Conservation (phyloP, 2,888 invertebrate species). For the Drosophila lutescens region DNA sequence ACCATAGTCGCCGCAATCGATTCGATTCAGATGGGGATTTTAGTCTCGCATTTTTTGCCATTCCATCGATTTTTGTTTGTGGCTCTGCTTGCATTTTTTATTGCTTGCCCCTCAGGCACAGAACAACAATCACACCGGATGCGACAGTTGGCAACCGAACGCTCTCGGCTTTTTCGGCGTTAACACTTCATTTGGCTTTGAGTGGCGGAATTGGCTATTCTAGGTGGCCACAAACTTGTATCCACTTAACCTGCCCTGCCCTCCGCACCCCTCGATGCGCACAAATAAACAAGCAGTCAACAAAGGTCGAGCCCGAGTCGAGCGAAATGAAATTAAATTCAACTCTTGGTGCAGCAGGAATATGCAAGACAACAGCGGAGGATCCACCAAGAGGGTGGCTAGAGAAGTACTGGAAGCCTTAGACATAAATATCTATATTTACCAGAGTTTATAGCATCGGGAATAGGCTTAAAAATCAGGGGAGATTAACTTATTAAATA, state of each 20-base stretch:
- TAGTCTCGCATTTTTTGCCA: slow-evolving; percentile 13
- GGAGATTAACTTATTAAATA: too few species aligned
- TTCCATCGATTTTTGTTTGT: slow-evolving; percentile 25
- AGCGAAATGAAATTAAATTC: slow-evolving; percentile 60
- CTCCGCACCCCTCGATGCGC: slow-evolving; percentile 2
- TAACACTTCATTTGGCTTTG: slow-evolving; percentile 64
- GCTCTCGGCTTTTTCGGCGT: slow-evolving; percentile 43
- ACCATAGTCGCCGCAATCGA: slow-evolving; percentile 5
- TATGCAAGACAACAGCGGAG: not conserved
- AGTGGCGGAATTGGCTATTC: slow-evolving; percentile 38
- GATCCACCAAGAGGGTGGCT: not conserved
- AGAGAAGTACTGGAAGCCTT: not conserved
- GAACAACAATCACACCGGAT: slow-evolving; percentile 43
- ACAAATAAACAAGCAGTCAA: slow-evolving; percentile 51
- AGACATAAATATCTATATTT: too few species aligned
- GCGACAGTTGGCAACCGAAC: slow-evolving; percentile 58
- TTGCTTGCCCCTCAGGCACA: not conserved
- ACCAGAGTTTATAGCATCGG: too few species aligned
- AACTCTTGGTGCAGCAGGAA: slow-evolving; percentile 13
- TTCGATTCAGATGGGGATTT: slow-evolving; percentile 14
- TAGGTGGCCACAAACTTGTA: slow-evolving; percentile 36
- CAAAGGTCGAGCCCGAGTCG: slow-evolving; percentile 18
- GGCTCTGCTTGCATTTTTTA: not conserved
- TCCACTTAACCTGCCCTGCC: slow-evolving; percentile 9
- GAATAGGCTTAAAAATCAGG: too few species aligned